These are phyloP conservation scores for Dendronephthya gigantea DNA, from an alignment of 64 coral and sea anemone genomes.

Conservation along the genomic window DNA sequence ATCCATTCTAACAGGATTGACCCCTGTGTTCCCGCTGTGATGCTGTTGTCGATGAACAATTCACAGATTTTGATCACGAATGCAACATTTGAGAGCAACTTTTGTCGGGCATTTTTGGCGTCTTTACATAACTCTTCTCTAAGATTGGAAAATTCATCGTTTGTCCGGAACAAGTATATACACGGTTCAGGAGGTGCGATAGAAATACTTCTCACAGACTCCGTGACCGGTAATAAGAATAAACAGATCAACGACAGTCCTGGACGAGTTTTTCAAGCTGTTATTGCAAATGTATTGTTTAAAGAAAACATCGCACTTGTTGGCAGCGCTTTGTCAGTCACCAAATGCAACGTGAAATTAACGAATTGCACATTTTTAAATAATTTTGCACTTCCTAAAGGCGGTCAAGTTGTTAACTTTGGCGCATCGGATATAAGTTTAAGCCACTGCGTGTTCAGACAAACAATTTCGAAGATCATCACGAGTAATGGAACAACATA, in stretches of 20 bases:
- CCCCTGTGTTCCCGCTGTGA: not conserved
- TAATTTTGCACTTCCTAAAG: slow-evolving; percentile 50
- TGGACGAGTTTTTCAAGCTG: not conserved
- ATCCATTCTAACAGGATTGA: not conserved
- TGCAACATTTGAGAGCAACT: not conserved
- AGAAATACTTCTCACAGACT: too few species aligned
- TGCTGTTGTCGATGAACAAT: not conserved
- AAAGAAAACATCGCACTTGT: slow-evolving; percentile 20
- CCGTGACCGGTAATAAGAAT: not conserved
- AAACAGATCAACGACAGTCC: not conserved
- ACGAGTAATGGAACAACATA: too few species aligned
- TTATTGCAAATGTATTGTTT: slow-evolving; percentile 11
- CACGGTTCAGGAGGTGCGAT: not conserved
- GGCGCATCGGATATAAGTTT: too few species aligned
- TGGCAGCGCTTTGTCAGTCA: slow-evolving; percentile 26
- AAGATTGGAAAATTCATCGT: not conserved
- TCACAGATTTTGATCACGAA: not conserved
- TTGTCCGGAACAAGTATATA: not conserved
- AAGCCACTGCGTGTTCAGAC: too few species aligned
- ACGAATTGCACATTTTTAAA: slow-evolving; percentile 43
- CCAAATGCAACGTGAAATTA: slow-evolving; percentile 22
- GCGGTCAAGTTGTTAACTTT: slow-evolving; percentile 16
- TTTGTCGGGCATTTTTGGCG: not conserved
- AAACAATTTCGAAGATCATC: too few species aligned
- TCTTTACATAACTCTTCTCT: not conserved